These are phyloP conservation scores for Mormyrus proboscirostris DNA, from an alignment of 2,797 vertebrate genomes.

Conservation along the genomic window DNA sequence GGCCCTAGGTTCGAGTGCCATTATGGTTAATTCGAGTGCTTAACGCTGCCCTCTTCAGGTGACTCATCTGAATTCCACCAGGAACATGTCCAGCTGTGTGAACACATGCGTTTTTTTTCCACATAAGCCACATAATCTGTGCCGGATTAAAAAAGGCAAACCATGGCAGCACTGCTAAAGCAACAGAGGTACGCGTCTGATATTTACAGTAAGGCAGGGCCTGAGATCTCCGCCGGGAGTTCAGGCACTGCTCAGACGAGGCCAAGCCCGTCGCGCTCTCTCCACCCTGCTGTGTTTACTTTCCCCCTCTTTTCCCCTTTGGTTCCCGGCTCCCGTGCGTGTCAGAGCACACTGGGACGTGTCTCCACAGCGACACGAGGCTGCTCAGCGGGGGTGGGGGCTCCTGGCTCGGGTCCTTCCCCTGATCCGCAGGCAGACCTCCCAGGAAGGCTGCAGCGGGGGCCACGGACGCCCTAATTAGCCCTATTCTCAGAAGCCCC, in stretches of 20 bases:
- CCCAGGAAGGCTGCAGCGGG: conserved; percentile 24
- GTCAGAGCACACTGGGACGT: conserved; percentile 13
- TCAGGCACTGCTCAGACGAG: neutral
- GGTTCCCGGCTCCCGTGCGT: conserved; percentile 12
- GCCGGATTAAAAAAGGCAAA: neutral
- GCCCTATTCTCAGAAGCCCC: conserved; percentile 34
- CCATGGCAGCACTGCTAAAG: neutral
- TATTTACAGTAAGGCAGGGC: neutral
- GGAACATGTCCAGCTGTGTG: neutral
- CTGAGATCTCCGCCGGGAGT: neutral
- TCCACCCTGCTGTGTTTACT: neutral
- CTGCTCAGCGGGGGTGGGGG: neutral
- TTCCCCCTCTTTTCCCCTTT: too few relatives aligned
- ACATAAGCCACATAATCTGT: neutral
- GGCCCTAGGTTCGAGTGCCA: neutral
- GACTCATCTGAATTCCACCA: neutral
- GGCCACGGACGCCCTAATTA: conserved; percentile 46
- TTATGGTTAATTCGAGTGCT: neutral
- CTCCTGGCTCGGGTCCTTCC: neutral
- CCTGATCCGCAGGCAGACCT: conserved; percentile 17
- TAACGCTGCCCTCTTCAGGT: neutral
- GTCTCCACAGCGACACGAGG: neutral
- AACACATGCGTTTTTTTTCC: neutral
- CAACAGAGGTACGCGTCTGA: neutral
- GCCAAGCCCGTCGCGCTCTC: neutral